These are phyloP conservation scores for Ochropleura leucogaster DNA, from an alignment of 2,888 invertebrate genomes.

Conservation along the genomic window DNA sequence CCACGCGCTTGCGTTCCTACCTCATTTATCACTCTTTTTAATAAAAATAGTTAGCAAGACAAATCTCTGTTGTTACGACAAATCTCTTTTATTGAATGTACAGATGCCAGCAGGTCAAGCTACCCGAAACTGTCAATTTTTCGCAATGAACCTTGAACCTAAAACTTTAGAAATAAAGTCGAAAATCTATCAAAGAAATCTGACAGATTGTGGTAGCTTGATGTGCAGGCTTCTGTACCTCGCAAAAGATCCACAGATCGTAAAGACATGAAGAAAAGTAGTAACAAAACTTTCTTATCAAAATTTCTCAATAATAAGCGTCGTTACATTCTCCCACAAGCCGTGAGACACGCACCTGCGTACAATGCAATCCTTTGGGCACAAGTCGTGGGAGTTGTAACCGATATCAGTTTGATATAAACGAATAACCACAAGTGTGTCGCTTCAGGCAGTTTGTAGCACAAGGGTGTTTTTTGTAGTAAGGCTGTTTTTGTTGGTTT, in stretches of 20 bases:
- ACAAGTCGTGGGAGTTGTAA: constrained; percentile 47
- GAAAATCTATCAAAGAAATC: too few relatives aligned
- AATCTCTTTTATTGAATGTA: too few relatives aligned
- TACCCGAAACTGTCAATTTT: too few relatives aligned
- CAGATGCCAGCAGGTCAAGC: too few relatives aligned
- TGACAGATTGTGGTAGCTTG: too few relatives aligned
- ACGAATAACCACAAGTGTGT: constrained; percentile 17
- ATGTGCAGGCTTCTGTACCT: too few relatives aligned
- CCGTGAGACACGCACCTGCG: constrained; percentile 55
- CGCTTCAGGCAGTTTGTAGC: constrained; percentile 35
- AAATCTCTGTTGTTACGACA: too few relatives aligned
- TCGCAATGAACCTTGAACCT: too few relatives aligned
- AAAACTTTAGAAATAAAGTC: too few relatives aligned
- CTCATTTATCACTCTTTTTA: too few relatives aligned
- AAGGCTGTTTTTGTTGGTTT: constrained; percentile 13
- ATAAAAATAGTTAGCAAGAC: too few relatives aligned
- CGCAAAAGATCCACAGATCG: background rate
- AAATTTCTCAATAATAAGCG: constrained; percentile 34
- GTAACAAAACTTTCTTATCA: constrained; percentile 27
- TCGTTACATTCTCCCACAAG: background rate
- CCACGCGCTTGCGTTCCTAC: too few relatives aligned
- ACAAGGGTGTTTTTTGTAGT: constrained; percentile 4
- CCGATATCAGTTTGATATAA: constrained; percentile 28
- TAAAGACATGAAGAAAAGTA: background rate
- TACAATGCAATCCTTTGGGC: constrained; percentile 48